Evolutionary conservation across 2,797 vertebrate species (phyloP), one percentile per base, ranked within the genome.

Genomic region (Platalea minor): DNA sequence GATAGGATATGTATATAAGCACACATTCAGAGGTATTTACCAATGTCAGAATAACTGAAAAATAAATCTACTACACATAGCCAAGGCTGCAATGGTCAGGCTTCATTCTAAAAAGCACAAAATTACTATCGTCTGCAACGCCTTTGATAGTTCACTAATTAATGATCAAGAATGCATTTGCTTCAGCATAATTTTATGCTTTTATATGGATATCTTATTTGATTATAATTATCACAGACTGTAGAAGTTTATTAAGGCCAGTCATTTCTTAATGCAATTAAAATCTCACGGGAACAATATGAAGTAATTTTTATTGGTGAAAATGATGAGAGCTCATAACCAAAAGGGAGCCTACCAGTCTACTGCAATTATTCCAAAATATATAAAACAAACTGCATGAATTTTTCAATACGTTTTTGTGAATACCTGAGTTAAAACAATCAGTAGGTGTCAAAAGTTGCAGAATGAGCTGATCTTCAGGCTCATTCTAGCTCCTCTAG

Each of bases 191-290:
- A 97, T 97, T 97, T 93, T 93, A 93, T 84, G 95, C 96, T 97
- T 98, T 98, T 95, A 97, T 97, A 96, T 86, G 89, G 96, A 73
- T 96, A 95, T 95, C 92, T 95, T 97, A 97, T 97, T 98, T 98
- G 97, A 98, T 96, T 97, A 89, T 97, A 98, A 98, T 98, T 98
- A 98, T 96, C 96, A 97, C 74, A 97, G 94, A 91, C 94, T 95
- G 95, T 68, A 97, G 93, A 97, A 97, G 94, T 97, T 97, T 98
- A 98, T 98, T 98, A 97, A 77, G 84, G 96, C 89, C 64, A 97
- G 97, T 98, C 93, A 97, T 97, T 97, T 93, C 96, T 97, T 98
- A 98, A 98, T 97, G 96, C 72, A 96, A 97, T 98, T 98, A 97
- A 96, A 98, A 95, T 97, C 97, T 91, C 97, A 69, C 59, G 95